These are phyloP conservation scores for Tinamus major DNA, from an alignment of 2,797 vertebrate species.

Conservation along the genomic window DNA sequence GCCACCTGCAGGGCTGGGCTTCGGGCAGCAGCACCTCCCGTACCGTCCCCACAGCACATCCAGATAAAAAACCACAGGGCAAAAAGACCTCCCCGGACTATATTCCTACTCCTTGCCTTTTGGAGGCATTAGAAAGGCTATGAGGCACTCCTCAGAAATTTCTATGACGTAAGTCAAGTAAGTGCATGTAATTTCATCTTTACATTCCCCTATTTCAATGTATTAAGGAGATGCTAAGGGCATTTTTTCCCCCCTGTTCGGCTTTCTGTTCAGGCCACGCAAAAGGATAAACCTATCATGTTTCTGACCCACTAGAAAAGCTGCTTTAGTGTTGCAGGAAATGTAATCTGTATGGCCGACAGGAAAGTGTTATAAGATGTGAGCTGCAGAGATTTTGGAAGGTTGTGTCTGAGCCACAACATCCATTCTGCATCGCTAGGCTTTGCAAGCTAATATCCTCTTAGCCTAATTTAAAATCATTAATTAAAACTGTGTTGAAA, in stretches of 20 bases:
- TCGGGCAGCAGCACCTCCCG: accelerated
- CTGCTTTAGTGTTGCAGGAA: slow-evolving; percentile 69
- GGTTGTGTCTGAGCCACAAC: slow-evolving; percentile 74
- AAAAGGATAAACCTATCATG: slow-evolving; percentile 68
- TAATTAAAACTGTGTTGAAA: slow-evolving; percentile 75
- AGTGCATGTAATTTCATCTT: not conserved
- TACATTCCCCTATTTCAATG: not conserved
- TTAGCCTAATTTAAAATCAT: slow-evolving; percentile 83
- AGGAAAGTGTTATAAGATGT: slow-evolving; percentile 82
- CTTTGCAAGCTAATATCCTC: slow-evolving; percentile 81
- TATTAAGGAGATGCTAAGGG: not conserved
- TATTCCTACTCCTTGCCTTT: not conserved
- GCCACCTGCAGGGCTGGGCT: not conserved
- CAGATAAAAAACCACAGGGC: not conserved
- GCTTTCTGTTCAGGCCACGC: slow-evolving; percentile 20
- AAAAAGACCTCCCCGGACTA: not conserved
- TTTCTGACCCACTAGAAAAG: slow-evolving; percentile 73
- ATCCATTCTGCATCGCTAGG: slow-evolving; percentile 59
- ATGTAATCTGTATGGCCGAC: slow-evolving; percentile 76
- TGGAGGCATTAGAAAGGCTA: not conserved
- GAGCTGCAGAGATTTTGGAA: slow-evolving; percentile 72
- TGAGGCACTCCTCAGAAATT: not conserved
- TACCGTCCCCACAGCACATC: not conserved
- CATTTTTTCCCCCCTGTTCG: not conserved
- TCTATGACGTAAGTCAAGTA: not conserved